phyloP scores from a whole-genome alignment of 2,888 invertebrate species.

The Odontocerum albicorne region DNA sequence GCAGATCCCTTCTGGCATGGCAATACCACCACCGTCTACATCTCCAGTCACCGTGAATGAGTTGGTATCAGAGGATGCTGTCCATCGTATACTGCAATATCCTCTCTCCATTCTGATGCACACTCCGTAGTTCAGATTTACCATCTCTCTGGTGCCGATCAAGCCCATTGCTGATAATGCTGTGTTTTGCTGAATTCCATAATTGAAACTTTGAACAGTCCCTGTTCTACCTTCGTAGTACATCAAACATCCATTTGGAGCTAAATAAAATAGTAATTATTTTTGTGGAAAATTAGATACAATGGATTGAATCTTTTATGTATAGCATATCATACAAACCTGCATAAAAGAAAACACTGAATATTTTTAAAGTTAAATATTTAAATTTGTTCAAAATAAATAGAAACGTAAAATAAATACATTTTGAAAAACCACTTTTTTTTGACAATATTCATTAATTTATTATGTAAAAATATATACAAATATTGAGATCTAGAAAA shows the following conservation, averaged over 20 bases:
- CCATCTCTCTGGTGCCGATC: conserved; percentile 70
- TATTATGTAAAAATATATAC: too few species aligned
- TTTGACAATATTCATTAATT: too few species aligned
- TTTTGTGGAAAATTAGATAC: conserved; percentile 7
- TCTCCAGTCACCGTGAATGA: conserved; percentile 75
- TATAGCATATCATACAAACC: not conserved
- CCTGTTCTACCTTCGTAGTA: conserved; percentile 66
- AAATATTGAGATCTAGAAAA: too few species aligned
- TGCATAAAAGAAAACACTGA: too few species aligned
- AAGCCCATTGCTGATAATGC: conserved; percentile 47
- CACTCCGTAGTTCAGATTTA: conserved; percentile 73
- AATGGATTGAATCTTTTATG: not conserved
- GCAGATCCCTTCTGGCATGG: conserved; percentile 63
- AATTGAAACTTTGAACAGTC: conserved; percentile 75
- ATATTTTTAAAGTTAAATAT: too few species aligned
- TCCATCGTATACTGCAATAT: conserved; percentile 66
- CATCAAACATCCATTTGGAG: conserved; percentile 78
- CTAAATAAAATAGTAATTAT: conserved; percentile 54
- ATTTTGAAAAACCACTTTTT: too few species aligned
- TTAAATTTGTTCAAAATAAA: too few species aligned
- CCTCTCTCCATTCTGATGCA: conserved; percentile 74
- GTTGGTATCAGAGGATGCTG: conserved; percentile 45
- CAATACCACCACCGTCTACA: conserved; percentile 61
- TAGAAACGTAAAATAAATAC: not conserved
- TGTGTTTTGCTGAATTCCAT: conserved; percentile 64